These are phyloP conservation scores for Scaptomyza cyrtandrae DNA, from an alignment of 2,888 invertebrate genomes.

Conservation along the genomic window DNA sequence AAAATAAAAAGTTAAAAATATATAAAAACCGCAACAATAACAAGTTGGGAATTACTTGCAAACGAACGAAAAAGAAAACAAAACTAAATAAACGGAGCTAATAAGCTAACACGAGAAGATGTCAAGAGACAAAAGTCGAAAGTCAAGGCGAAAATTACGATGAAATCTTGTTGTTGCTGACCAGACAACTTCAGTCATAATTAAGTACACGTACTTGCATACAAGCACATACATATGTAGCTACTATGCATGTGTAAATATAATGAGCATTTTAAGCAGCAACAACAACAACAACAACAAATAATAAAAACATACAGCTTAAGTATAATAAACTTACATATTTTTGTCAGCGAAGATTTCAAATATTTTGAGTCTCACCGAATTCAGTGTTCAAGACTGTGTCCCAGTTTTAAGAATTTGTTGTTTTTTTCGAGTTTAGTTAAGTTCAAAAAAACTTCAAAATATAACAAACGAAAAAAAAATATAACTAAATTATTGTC, in stretches of 20 bases:
- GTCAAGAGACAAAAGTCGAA: constrained; percentile 78
- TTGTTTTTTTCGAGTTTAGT: background rate
- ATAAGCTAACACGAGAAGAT: constrained; percentile 62
- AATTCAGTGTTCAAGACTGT: constrained; percentile 6
- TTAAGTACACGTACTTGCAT: constrained; percentile 31
- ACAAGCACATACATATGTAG: background rate
- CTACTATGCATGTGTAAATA: constrained; percentile 24
- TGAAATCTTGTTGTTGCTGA: constrained; percentile 40
- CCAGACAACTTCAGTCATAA: constrained; percentile 41
- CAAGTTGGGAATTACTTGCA: constrained; percentile 44
- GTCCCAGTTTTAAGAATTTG: constrained; percentile 10
- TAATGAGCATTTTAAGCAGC: constrained; percentile 35
- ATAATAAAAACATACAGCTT: constrained; percentile 8
- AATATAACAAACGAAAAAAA: constrained; percentile 25
- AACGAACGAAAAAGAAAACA: constrained; percentile 7
- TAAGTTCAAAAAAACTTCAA: constrained; percentile 1
- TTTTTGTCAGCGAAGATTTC: constrained; percentile 46
- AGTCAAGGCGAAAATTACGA: constrained; percentile 49
- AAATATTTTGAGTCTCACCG: constrained; percentile 29
- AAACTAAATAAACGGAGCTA: constrained; percentile 45
- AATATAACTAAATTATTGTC: constrained; percentile 39
- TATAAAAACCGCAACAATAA: constrained; percentile 5
- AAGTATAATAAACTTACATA: constrained; percentile 54
- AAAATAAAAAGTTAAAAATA: constrained; percentile 25
- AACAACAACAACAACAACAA: background rate